Evolutionary conservation across 1,140 invertebrate species (phyloP), one percentile per base, ranked within the genome.

Genomic region (Drosophila neocordata): DNA sequence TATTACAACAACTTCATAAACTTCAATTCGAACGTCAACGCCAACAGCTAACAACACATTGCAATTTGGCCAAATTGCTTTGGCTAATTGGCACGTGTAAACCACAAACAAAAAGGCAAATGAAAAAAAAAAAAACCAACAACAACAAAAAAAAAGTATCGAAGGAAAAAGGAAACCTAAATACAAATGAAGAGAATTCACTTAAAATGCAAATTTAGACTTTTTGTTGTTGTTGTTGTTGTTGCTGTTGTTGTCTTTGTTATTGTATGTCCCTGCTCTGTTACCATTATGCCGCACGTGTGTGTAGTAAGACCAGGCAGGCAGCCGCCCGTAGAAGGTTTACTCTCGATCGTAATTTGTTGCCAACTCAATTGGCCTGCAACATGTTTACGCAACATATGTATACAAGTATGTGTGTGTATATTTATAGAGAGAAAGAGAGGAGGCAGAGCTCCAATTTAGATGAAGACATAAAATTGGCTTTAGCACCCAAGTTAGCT

Each of bases 141-240:
- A 24, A 24, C 24, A 24, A 24, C 24, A 37, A 38, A 38, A 38
- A 5, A 13, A 38, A 38, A 15, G 15, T 44, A 15, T 44, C 13
- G 41, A 52, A 62, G 27, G 31, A 31, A 68, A 31, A 56, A 78
- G 64, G 51, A 72, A 71, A 38, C 55, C 69, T 70, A 74, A 79
- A 83, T 83, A 69, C 81, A 77, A 85, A 85, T 84, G 81, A 84
- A 87, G 78, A 85, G 82, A 85, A 87, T 85, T 87, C 82, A 87
- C 82, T 85, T 85, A 85, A 85, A 85, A 85, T 85, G 82, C 82
- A 78, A 85, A 85, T 85, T 74, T 38, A 1, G 27, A 1, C 53
- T 57, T 38, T 60, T 41, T 67, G 4, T 18, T 4, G 18, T 2
- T 22, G 37, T 35, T 27, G 57, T 65, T 73, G 34, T 58, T 15